A percentile compares a stretch with the other conserved stretches of the same genome.
Evolutionary conservation across 2,888 invertebrate genomes (phyloP).

Genomic region (Acronicta leporina): DNA sequence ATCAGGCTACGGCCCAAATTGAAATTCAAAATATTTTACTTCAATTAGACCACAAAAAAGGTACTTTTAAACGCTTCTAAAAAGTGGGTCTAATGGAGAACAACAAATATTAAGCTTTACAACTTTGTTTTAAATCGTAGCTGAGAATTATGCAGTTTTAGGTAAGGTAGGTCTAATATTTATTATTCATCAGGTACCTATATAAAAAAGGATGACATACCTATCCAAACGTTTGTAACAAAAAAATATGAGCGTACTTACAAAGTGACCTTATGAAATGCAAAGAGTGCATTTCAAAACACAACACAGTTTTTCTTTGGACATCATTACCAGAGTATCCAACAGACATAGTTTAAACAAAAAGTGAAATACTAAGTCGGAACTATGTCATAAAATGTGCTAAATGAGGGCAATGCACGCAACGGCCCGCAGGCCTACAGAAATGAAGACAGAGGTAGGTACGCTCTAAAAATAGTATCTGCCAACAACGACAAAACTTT

Average conservation of each 20-base stretch:
- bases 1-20: too few relatives aligned
- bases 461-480: slow-evolving; percentile 69
- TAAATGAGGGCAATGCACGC: slow-evolving; percentile 81
- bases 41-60: too few relatives aligned
- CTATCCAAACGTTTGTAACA: too few relatives aligned
- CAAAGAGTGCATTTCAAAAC: slow-evolving; percentile 41
- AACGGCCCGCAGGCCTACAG: slow-evolving; percentile 61
- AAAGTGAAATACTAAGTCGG: slow-evolving; percentile 85
- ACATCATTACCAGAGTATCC: slow-evolving; percentile 58
- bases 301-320: slow-evolving; percentile 52
- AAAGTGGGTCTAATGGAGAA: too few relatives aligned
- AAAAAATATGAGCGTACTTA: background rate
- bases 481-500: slow-evolving; percentile 59
- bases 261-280: slow-evolving; percentile 30
- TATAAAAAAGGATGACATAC: too few relatives aligned
- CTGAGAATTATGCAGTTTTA: too few relatives aligned
- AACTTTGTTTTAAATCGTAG: too few relatives aligned
- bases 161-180: too few relatives aligned
- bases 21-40: too few relatives aligned
- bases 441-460: slow-evolving; percentile 67
- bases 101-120: too few relatives aligned
- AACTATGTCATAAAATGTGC: slow-evolving; percentile 85
- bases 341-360: slow-evolving; percentile 83
- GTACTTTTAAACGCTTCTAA: too few relatives aligned
- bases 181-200: too few relatives aligned